Conservation (phyloP, 2,113 vertebrate genomes). For the Sminthopsis crassicaudata region DNA sequence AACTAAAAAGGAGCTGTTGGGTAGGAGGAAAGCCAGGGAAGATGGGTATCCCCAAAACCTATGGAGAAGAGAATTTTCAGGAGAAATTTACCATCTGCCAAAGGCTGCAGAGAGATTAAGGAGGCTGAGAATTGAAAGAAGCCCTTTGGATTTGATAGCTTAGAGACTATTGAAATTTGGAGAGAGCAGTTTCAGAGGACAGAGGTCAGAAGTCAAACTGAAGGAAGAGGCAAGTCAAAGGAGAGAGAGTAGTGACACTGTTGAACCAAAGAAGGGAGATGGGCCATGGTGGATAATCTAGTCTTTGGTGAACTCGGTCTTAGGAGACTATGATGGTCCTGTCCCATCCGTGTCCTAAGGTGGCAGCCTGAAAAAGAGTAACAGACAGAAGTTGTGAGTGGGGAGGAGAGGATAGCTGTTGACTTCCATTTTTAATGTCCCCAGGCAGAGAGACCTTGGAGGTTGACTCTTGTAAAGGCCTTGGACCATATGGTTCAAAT, state of each 20-base stretch:
- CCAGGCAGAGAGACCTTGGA: background rate
- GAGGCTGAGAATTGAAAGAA: background rate
- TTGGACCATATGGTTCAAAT: background rate
- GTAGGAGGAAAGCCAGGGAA: background rate
- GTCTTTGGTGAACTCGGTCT: background rate
- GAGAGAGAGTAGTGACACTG: background rate
- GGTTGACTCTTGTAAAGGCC: background rate
- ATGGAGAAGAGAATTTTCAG: background rate
- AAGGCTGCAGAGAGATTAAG: background rate
- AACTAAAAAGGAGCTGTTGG: background rate
- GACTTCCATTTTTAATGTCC: background rate
- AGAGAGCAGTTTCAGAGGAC: background rate
- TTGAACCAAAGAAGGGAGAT: background rate
- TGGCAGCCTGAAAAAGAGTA: background rate
- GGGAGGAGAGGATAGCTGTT: background rate
- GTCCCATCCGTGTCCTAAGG: background rate
- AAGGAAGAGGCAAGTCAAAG: no score
- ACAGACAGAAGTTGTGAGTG: background rate
- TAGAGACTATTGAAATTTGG: background rate
- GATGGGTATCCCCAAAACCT: background rate
- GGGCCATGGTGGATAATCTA: no score
- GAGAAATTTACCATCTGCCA: background rate
- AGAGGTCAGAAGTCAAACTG: background rate
- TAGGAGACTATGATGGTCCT: background rate
- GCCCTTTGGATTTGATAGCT: background rate